Conservation (phyloP, 2,113 vertebrate species). For the Mugil cephalus region DNA sequence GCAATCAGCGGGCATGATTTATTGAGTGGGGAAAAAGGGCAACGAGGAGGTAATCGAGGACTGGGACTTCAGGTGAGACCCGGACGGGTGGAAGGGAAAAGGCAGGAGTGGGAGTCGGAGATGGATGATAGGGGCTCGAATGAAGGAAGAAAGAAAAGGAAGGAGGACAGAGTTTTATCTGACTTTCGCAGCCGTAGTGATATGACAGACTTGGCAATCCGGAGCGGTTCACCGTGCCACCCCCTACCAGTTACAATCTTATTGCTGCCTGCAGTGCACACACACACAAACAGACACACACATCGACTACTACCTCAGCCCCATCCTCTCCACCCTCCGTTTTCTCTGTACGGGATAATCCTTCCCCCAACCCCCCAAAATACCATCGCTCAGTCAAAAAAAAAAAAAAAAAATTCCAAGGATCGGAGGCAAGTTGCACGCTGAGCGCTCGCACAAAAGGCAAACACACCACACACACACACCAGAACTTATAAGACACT, state of each 20-base stretch:
- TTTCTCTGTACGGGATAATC: constrained; percentile 68
- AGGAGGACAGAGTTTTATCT: constrained; percentile 71
- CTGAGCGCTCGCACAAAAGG: constrained; percentile 56
- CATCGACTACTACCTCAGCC: constrained; percentile 35
- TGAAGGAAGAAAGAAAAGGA: constrained; percentile 24
- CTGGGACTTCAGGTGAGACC: constrained; percentile 30
- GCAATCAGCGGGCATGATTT: neutral
- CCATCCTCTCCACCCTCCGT: constrained; percentile 14
- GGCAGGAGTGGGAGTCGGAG: constrained; percentile 9
- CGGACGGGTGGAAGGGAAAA: neutral
- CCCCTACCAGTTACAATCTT: constrained; percentile 76
- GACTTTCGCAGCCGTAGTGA: constrained; percentile 67
- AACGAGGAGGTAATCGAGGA: neutral
- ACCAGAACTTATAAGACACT: constrained; percentile 34
- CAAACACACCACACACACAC: constrained; percentile 41
- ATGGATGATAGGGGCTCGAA: constrained; percentile 10
- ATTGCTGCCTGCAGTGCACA: constrained; percentile 11
- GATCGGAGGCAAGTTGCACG: constrained; percentile 38
- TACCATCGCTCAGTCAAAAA: constrained; percentile 62
- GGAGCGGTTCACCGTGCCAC: constrained; percentile 53
- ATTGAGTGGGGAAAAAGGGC: neutral
- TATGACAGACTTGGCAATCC: constrained; percentile 69
- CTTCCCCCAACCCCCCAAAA: constrained; percentile 55
- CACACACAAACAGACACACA: constrained; percentile 45
- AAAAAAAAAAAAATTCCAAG: constrained; percentile 64